Conservation (phyloP, 1,140 invertebrate species). For the Diprion similis region DNA sequence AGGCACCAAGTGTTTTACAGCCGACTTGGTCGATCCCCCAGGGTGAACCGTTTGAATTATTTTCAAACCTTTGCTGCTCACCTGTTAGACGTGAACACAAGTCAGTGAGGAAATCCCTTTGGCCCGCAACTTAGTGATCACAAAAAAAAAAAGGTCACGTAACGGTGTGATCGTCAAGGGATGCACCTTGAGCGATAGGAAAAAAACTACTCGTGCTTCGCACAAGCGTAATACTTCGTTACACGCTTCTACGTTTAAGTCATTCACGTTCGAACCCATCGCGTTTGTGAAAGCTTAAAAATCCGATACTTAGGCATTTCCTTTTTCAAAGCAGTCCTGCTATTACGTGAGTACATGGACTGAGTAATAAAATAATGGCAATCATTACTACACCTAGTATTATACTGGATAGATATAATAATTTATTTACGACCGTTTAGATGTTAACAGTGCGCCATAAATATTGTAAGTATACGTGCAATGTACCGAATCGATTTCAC, state of each 20-base stretch:
- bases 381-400: too few species aligned
- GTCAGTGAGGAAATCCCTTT: slow-evolving; percentile 38
- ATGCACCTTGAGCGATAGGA: neutral
- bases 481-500: too few species aligned
- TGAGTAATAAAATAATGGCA: too few species aligned
- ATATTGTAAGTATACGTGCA: too few species aligned
- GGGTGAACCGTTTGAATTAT: slow-evolving; percentile 83
- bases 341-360: too few species aligned
- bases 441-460: too few species aligned
- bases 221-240: neutral
- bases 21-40: slow-evolving; percentile 64
- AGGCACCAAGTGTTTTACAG: slow-evolving; percentile 94
- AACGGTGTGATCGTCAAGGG: neutral
- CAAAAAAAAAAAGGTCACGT: slow-evolving; percentile 7
- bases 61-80: slow-evolving; percentile 92
- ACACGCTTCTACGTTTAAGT: neutral
- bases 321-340: too few species aligned
- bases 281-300: too few species aligned
- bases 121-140: neutral
- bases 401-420: too few species aligned
- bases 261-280: too few species aligned
- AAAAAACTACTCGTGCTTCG: neutral
- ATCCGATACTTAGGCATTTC: too few species aligned
- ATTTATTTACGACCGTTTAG: too few species aligned
- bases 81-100: slow-evolving; percentile 71